Conservation (phyloP, 2,888 invertebrate genomes). For the Candidula unifasciata region DNA sequence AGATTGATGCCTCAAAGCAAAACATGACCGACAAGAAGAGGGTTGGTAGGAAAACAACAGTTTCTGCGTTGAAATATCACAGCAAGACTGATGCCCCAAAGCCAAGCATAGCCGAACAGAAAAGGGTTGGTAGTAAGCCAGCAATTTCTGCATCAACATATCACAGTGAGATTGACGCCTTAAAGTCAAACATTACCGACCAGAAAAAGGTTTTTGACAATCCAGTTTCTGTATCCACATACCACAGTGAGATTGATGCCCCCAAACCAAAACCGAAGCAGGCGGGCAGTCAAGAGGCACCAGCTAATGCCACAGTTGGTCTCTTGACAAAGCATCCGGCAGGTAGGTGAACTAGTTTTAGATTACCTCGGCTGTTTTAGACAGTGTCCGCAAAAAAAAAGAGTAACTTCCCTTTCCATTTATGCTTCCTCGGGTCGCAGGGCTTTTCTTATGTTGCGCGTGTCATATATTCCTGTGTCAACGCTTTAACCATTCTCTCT, state of each 20-base stretch:
- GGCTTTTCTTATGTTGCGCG: too few relatives aligned
- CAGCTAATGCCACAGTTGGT: conserved; percentile 49
- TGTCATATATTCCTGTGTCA: too few relatives aligned
- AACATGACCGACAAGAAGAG: neutral
- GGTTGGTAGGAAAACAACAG: too few relatives aligned
- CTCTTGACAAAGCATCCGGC: conserved; percentile 44
- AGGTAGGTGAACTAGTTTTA: too few relatives aligned
- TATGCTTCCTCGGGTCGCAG: too few relatives aligned
- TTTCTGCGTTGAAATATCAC: conserved; percentile 14
- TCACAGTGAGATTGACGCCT: neutral
- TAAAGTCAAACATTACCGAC: neutral
- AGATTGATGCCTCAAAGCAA: neutral
- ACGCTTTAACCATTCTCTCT: too few relatives aligned
- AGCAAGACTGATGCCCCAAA: neutral
- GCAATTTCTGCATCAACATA: conserved; percentile 6
- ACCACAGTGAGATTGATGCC: neutral
- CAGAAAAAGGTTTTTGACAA: neutral
- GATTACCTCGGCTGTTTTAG: too few relatives aligned
- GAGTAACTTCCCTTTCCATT: too few relatives aligned
- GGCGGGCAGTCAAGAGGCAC: conserved; percentile 35
- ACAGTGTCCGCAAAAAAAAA: too few relatives aligned
- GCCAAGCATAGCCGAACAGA: neutral
- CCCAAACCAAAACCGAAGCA: conserved; percentile 36
- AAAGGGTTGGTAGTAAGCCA: neutral
- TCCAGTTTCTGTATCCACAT: neutral